A percentile compares a stretch with the other conserved stretches of the same genome.
phyloP scores from a whole-genome alignment of 2,797 vertebrate species.

The Zalophus californianus region DNA sequence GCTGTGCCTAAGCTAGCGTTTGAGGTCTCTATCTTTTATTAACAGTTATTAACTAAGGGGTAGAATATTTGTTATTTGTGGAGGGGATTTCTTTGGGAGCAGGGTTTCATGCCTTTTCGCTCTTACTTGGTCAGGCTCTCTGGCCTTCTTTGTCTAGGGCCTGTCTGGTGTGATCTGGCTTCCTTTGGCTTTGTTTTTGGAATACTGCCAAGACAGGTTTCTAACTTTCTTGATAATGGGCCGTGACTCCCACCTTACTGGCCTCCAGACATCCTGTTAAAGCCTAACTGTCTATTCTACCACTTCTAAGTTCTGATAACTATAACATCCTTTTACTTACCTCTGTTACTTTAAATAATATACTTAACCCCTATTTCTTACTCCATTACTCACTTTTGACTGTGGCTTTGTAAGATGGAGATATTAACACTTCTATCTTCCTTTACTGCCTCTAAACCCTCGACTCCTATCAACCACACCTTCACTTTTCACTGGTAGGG shows the following conservation, averaged over 20 bases:
- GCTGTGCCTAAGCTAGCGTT: not conserved
- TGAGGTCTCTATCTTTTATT: not conserved
- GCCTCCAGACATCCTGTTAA: not conserved
- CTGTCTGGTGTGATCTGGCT: not conserved
- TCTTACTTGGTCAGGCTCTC: not conserved
- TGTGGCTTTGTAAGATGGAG: not conserved
- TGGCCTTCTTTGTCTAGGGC: not conserved
- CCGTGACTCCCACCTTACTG: not conserved
- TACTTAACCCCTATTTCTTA: not conserved
- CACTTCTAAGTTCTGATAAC: not conserved
- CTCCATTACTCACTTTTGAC: not conserved
- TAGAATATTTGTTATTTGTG: not conserved
- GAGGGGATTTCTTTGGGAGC: not conserved
- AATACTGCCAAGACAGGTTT: not conserved
- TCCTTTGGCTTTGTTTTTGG: not conserved
- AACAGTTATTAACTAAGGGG: not conserved
- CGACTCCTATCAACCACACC: not conserved
- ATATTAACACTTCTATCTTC: not conserved
- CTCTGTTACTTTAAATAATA: conserved; percentile 18
- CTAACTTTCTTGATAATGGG: not conserved
- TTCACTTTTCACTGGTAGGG: not conserved
- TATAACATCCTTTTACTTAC: not conserved
- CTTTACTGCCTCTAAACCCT: not conserved
- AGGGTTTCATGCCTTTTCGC: not conserved
- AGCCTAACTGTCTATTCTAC: not conserved